Base-by-base conservation (phyloP, 2,888 invertebrate genomes). In the Zaprionus bogoriensis region DNA sequence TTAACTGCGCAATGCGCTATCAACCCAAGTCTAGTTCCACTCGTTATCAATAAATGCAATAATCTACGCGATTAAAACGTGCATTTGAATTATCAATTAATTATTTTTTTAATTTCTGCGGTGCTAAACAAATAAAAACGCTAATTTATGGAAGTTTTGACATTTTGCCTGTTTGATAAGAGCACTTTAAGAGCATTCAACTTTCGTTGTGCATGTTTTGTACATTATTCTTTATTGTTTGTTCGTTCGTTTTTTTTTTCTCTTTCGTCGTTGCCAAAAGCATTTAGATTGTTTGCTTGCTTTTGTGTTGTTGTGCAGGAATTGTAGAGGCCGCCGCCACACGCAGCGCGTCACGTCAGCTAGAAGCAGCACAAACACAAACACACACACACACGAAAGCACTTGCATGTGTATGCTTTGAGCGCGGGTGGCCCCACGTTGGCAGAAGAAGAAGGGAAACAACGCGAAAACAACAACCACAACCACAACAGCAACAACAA, bases 331-430 rank as follows among this genome's bases (percentile, higher is more conserved):
- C 67, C 25, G 71, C 52, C 46, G 53, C 73, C 73, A 45, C 76
- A 76, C 73, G 76, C 76, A 67, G 54, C 76, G 55, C 72, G 76
- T 73, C 72, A 76, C 67, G 73, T 73, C 58, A 67, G 58, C 67
- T 58, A 75, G 67, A 71, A 75, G 57, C 42, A 38, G 46, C 47
- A 52, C 54, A 32, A 22, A 48, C 25, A 52, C 6, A 60, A 10
- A 50, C 9, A 45, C 6, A 44, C 25, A 48, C 36, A 47, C 17
- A 38, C 59, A 57, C 6, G 19, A 27, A 41, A 23, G 59, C 28
- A 27, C 10, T 17, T 41, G 27, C 14, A 42, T 38, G 53, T 55
- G 30, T 36, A 30, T 50, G 27, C 30, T 46, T 39, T 42, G 23
- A 68, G 52, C 60, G 85, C 73, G 82, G 78, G 78, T 79, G 78